Evolutionary conservation across 2,888 invertebrate genomes (phyloP).

Genomic region (Mactromeris polynyma): DNA sequence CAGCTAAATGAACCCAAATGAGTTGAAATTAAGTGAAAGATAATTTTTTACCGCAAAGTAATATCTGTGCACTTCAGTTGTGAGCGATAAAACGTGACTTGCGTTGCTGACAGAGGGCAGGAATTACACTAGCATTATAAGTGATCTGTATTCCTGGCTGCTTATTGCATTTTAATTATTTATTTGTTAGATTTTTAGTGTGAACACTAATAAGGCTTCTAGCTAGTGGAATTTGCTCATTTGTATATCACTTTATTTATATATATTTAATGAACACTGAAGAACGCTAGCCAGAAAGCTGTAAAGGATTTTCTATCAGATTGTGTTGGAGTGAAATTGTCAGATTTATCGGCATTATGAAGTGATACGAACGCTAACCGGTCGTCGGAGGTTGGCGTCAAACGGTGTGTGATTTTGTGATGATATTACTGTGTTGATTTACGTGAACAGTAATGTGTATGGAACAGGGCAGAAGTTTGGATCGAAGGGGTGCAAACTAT

Average conservation of each 20-base stretch:
- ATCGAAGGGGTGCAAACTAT: not conserved
- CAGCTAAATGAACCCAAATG: constrained; percentile 46
- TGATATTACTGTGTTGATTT: not conserved
- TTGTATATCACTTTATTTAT: constrained; percentile 17
- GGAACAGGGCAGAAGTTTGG: not conserved
- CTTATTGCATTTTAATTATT: constrained; percentile 30
- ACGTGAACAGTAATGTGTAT: not conserved
- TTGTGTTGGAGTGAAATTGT: not conserved
- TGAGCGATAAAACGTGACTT: not conserved
- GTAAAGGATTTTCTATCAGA: not conserved
- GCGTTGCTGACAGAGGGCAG: not conserved
- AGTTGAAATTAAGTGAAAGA: not conserved
- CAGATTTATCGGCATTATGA: not conserved
- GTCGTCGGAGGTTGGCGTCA: not conserved
- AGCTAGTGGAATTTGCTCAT: constrained; percentile 35
- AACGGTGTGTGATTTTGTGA: not conserved
- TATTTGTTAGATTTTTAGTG: constrained; percentile 26
- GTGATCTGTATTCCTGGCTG: not conserved
- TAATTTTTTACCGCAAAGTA: not conserved
- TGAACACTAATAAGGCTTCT: constrained; percentile 11
- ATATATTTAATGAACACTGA: constrained; percentile 1
- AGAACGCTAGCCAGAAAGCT: not conserved
- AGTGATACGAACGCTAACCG: not conserved
- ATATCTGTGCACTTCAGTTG: not conserved
- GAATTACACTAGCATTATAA: constrained; percentile 21